Conservation (phyloP, 2,797 vertebrate genomes). For the Octomys mimax region DNA sequence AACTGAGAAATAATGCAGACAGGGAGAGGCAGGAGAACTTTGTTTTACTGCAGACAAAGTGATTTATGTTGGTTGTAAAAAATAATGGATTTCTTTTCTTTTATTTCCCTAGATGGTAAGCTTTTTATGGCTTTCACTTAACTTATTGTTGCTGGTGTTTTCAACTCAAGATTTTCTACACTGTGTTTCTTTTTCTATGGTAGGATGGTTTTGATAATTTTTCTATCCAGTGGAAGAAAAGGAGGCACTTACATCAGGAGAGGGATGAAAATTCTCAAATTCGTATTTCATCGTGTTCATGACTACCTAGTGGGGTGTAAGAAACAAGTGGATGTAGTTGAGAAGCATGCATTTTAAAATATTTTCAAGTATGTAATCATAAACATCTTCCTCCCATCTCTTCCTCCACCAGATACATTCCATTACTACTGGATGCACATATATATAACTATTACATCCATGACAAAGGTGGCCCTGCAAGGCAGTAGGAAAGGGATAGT, state of each 20-base stretch:
- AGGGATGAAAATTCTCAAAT: neutral
- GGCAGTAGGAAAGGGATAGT: neutral
- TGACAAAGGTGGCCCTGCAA: neutral
- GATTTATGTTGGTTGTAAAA: conserved; percentile 20
- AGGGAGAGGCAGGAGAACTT: neutral
- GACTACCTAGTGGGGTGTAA: neutral
- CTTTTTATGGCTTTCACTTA: neutral
- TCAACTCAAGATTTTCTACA: neutral
- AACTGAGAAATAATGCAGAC: conserved; percentile 21
- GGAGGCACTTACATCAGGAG: neutral
- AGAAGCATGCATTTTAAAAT: neutral
- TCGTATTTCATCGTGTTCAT: neutral
- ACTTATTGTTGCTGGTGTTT: neutral
- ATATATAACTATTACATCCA: neutral
- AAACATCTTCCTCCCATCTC: neutral
- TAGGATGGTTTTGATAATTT: neutral
- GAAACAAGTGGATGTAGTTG: neutral
- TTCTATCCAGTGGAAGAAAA: neutral
- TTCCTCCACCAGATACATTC: neutral
- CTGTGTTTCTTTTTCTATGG: neutral
- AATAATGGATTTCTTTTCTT: neutral
- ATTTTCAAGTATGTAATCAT: neutral
- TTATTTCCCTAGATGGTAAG: neutral
- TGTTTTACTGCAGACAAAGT: neutral
- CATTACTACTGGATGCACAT: neutral